Evolutionary conservation across 2,113 vertebrate genomes (phyloP), one percentile per base, ranked within the genome.

Genomic region (Pterocles gutturalis): DNA sequence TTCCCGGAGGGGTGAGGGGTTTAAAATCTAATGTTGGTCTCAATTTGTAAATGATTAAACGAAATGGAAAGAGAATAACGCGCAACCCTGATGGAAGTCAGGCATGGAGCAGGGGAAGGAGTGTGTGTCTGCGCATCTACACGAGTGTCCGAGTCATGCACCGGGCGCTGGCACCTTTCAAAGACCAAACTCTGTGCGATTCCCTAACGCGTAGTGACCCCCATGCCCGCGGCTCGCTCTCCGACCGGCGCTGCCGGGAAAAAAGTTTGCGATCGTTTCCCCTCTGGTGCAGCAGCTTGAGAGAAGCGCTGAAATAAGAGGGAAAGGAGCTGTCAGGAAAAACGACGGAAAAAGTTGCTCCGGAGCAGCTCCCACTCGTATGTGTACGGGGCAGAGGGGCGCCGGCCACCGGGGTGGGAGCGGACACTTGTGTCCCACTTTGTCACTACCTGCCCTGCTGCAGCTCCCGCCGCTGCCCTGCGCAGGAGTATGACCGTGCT

Each of bases 61-160:
- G 61, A 92, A 93, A 95, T 12, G n/a, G 24, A 36, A 43, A 31
- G 36, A 36, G 12, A 76, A 64, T 6, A 75, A 34, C 1, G 14
- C 12, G 3, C 41, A 38, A 10, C 21, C 7, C 38, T 18, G 10
- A 13, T 49, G 22, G 38, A 70, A 89, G 28, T 3, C 29, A 14
- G 21, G 9, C 1, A 5, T 3, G 3, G 41, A 53, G 64, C 6
- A 24, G 24, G 24, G 25, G 51, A 71, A 71, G 28, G 46, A 81
- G 9, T 0, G 7, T 16, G 49, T 7, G 0, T 83, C 61, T 45
- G 36, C 1, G 8, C 1, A 41, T 41, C 53, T 19, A 0, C 7
- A 7, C 5, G 8, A 13, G 29, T 2, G 64, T 36, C 51, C 1
- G 13, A 43, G 51, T 9, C 2, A 8, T 21, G 3, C 71, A 9